phyloP scores from a whole-genome alignment of 2,113 vertebrate genomes.

The Carettochelys insculpta region DNA sequence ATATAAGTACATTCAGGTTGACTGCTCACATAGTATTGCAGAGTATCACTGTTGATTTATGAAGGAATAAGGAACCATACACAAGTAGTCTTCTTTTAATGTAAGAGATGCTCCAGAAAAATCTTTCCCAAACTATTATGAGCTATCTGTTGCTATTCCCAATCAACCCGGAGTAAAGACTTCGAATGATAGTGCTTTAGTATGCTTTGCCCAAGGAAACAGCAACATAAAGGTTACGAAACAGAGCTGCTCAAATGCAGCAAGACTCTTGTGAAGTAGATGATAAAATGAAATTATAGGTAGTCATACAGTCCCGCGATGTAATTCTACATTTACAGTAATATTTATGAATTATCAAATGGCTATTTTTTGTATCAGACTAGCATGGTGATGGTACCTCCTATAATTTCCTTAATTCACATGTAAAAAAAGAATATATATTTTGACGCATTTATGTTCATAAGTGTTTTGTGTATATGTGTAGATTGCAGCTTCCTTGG shows the following conservation, averaged over 20 bases:
- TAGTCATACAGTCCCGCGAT: neutral
- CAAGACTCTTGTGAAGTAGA: conserved; percentile 5
- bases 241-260: neutral
- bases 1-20: conserved; percentile 73
- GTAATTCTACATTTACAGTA: conserved; percentile 21
- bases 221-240: conserved; percentile 45
- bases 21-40: conserved; percentile 46
- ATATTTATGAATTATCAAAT: neutral
- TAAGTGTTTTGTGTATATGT: conserved; percentile 25
- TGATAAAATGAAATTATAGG: neutral
- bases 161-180: conserved; percentile 16
- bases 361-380: conserved; percentile 14
- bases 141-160: conserved; percentile 36
- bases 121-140: conserved; percentile 44
- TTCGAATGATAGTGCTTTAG: conserved; percentile 26
- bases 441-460: conserved; percentile 52
- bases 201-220: conserved; percentile 51
- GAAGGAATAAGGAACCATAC: conserved; percentile 72
- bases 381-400: conserved; percentile 39
- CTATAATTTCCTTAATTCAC: conserved; percentile 46
- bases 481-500: conserved; percentile 44
- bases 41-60: conserved; percentile 72
- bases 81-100: neutral
- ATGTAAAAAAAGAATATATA: conserved; percentile 46
- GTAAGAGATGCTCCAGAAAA: conserved; percentile 48